These are phyloP conservation scores for Actinopyga echinites DNA, from an alignment of 53 echinoderm and acorn worm species.

Conservation along the genomic window DNA sequence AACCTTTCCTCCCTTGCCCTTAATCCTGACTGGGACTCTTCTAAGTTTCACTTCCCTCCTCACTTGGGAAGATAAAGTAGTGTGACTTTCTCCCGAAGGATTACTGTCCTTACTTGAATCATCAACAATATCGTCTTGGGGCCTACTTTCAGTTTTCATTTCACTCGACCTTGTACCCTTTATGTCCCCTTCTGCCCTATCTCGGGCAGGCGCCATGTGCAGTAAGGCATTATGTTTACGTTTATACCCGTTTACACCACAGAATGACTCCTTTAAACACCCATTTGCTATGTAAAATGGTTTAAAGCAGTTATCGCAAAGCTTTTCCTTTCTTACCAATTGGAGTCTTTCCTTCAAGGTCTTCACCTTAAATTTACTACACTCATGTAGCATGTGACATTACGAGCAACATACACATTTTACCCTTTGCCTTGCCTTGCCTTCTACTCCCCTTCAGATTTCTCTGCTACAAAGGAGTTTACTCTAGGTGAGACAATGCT, in stretches of 20 bases:
- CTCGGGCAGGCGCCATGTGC: background rate
- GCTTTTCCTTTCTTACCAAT: background rate
- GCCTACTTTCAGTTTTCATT: too few species aligned
- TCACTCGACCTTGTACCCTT: too few species aligned
- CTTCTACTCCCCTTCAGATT: too few species aligned
- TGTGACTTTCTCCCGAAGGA: background rate
- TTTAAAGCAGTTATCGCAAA: slow-evolving; percentile 35
- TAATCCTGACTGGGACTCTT: background rate
- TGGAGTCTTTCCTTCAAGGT: background rate
- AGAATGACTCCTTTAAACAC: background rate
- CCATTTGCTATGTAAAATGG: slow-evolving; percentile 16
- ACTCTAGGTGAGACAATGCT: too few species aligned
- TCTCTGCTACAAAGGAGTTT: too few species aligned
- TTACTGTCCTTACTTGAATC: background rate
- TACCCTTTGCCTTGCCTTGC: too few species aligned
- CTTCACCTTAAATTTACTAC: background rate
- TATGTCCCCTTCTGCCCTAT: too few species aligned
- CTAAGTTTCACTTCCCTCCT: slow-evolving; percentile 6
- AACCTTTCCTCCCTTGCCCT: background rate
- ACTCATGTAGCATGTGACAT: background rate
- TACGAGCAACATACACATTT: background rate
- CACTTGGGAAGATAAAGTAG: background rate
- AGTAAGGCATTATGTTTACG: slow-evolving; percentile 14
- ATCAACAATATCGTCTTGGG: too few species aligned
- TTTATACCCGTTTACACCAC: background rate